Base-by-base conservation (phyloP, 2,888 invertebrate species). In the Mythimna impura region DNA sequence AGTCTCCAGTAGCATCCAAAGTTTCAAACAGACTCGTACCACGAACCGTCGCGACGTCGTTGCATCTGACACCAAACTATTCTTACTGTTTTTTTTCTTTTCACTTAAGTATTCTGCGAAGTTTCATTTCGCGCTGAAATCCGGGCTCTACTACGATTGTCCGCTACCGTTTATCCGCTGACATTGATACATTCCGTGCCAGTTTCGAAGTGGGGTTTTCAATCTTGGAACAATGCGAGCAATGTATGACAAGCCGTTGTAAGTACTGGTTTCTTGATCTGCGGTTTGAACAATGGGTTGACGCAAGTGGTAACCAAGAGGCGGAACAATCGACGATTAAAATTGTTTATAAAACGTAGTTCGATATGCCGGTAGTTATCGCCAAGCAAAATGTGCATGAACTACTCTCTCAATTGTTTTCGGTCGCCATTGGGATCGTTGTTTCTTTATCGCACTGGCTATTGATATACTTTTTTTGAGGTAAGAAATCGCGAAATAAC, bases 31-130 rank as follows among this genome's bases (percentile, higher is more conserved):
- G 91, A 87, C 90, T 91, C 89, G 84, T 89, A 91, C 93, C 89
- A 88, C 89, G 91, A 92, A 92, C 91, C 89, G 90, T 90, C 90
- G 90, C 62, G 82, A 52, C 77, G 72, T 92, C 92, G 92, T 93
- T 94, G 95, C 94, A 93, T 93, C 93, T 94, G 95, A 95, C 94
- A 94, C 93, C 93, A 88, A 90, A 93, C 94, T 93, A 91, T 92
- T 92, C 90, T 90, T 88, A 85, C 87, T 81, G 85, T 86, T 92
- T 82, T 89, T 93, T 93, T 92, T 91, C 89, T 93, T 93, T 93
- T 90, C 88, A 91, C 90, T 93, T 91, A 89, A 89, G 90, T 92
- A 92, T 93, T 93, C 91, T 85, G 86, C 83, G 90, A 93, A 93
- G 92, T 94, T 94, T 92, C 90, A 93, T 94, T 93, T 91, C 86